A percentile compares a stretch with the other conserved stretches of the same genome.
These are phyloP conservation scores for Pseudochirops cupreus DNA, from an alignment of 2,797 vertebrate species.

Conservation along the genomic window DNA sequence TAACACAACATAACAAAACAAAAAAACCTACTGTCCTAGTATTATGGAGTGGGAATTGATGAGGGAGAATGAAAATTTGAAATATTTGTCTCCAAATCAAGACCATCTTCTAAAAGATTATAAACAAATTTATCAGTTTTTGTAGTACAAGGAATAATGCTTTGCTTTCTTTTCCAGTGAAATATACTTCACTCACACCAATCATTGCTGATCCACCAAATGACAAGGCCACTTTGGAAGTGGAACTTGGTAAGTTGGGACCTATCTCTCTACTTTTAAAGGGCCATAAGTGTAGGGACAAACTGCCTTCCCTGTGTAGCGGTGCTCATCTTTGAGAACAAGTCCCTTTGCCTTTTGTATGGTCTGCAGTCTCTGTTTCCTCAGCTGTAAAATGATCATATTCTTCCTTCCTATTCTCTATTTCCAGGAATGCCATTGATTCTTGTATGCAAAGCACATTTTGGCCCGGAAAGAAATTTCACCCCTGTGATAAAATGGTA, in stretches of 20 bases:
- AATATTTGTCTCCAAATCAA: background rate
- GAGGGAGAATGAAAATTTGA: background rate
- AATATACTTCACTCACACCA: constrained; percentile 79
- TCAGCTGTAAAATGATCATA: background rate
- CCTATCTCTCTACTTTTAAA: no score
- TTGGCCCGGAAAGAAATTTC: constrained; percentile 84
- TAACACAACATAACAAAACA: background rate
- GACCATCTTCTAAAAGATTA: fast-evolving
- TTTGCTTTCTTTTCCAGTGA: constrained; percentile 79
- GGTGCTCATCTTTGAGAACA: background rate
- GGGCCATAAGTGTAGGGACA: background rate
- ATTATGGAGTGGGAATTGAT: background rate
- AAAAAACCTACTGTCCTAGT: background rate
- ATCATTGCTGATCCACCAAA: constrained; percentile 81
- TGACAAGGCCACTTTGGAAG: constrained; percentile 76
- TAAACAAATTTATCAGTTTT: background rate
- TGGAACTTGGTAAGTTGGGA: constrained; percentile 84
- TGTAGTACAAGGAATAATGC: background rate
- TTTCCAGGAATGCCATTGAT: constrained; percentile 86
- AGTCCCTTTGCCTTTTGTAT: background rate
- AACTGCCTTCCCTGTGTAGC: background rate
- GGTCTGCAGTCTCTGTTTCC: background rate
- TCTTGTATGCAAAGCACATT: constrained; percentile 86
- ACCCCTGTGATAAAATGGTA: constrained; percentile 85
- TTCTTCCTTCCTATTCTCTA: constrained; percentile 43